Evolutionary conservation across 1,140 invertebrate species (phyloP), one percentile per base, ranked within the genome.

Genomic region (Pachypeltis micranthus): DNA sequence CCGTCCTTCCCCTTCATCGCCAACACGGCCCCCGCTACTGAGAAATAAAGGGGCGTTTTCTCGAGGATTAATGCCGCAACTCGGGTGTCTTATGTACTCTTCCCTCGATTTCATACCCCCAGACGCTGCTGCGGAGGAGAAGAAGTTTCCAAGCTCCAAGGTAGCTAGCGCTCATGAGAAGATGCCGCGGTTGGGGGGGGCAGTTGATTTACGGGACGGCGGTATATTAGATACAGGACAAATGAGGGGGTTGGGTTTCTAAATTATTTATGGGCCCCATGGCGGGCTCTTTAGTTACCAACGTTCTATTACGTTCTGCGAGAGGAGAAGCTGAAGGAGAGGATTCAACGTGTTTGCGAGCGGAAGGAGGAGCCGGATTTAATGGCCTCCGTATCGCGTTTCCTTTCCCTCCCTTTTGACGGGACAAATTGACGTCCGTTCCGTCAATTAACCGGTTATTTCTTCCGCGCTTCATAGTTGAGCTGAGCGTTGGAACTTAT

Each of bases 161-260:
- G n/a, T n/a, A n/a, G n/a, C n/a, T n/a, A n/a, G n/a, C n/a, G n/a
- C n/a, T n/a, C n/a, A n/a, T n/a, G 31, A 39, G 31, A 39, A 39
- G 31, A 10, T 10, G 31, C 16, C 16, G 7, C 16, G 31, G 31
- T 39, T 7, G 16, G 31, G 31, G 7, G 16, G 31, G 25, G 16
- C 19, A 26, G 19, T 26, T 56, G 54, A 56, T 24, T 56, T 56
- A 56, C 54, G 54, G 19, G n/a, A 19, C 54, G 25, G 54, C 54
- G 21, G 54, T 56, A 56, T 56, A 56, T 56, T 56, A 56, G 54
- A 56, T 24, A 56, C 26, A 19, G 54, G 54, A 56, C 54, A 56
- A 56, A 56, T 56, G 54, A 56, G 54, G 54, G 54, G 54, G 19
- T 47, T 2, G 44, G 34, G 47, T 4, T 21, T 24, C 26, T 56